phyloP scores from a whole-genome alignment of 2,888 invertebrate species.

The Schizaphis graminum region DNA sequence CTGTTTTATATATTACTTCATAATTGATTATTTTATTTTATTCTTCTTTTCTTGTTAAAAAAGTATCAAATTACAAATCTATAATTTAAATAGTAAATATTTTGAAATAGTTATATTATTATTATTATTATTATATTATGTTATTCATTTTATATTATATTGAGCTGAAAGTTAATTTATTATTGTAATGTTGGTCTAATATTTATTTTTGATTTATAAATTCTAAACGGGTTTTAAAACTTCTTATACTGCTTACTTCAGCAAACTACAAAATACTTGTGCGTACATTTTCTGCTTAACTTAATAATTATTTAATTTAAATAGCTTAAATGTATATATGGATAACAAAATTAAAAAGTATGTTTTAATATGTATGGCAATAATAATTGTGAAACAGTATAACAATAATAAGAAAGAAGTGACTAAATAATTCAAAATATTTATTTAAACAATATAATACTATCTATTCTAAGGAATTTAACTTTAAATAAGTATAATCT shows the following conservation, averaged over 20 bases:
- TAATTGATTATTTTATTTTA: slow-evolving; percentile 1
- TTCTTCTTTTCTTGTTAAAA: background rate
- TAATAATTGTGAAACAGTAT: no score
- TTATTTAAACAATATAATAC: no score
- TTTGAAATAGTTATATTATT: background rate
- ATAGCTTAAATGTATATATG: no score
- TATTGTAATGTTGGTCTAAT: background rate
- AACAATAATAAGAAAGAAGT: no score
- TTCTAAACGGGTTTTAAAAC: no score
- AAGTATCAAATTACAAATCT: background rate
- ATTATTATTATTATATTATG: background rate
- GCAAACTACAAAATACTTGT: no score
- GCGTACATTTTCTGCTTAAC: no score
- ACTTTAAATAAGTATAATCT: background rate
- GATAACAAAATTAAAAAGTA: no score
- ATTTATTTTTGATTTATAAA: background rate
- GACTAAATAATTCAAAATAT: no score
- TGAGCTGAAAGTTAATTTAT: background rate
- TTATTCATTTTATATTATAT: background rate
- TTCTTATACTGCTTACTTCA: no score
- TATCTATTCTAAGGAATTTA: background rate
- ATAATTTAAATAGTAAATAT: background rate
- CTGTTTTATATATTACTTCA: background rate
- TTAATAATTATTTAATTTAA: no score
- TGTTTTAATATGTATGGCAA: no score